Evolutionary conservation across 2,888 invertebrate species (phyloP), one percentile per base, ranked within the genome.

Genomic region (Antheraea yamamai): DNA sequence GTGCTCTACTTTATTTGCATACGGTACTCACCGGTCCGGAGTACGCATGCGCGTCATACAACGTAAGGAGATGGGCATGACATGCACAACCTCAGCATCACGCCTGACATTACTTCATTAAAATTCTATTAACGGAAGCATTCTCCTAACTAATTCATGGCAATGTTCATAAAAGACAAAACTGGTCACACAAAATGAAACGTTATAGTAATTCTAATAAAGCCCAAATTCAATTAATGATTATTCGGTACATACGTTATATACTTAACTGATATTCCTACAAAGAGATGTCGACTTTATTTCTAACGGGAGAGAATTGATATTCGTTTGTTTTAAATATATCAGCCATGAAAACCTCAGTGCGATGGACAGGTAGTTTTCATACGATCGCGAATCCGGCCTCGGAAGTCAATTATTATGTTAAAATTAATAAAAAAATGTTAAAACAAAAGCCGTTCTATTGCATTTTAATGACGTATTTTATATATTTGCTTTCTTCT

Each of bases 41-140:
- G 84, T 83, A 82, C 85, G 86, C 88, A 88, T 84, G 87, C 89
- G 89, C 91, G 90, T 89, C 85, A 83, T 87, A 88, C 84, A 90
- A 91, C 91, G 89, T 92, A 92, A 92, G 89, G 89, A 91, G 94
- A 92, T 90, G 91, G 90, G 90, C 94, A 94, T 94, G 94, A 95
- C 94, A 90, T 88, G 94, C 94, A 94, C 88, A 91, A 92, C 91
- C 86, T 87, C 88, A 84, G 82, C 84, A 80, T 78, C 79, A 75
- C 80, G 82, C 87, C 93, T 91, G 90, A 92, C 94, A 93, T 93
- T 93, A 92, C 92, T 95, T 95, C 94, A 94, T 95, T 94, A 95
- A 94, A 93, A 93, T 93, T 94, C 94, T 95, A 95, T 94, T 95
- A 95, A 91, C 93, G 88, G 93, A 92, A 93, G 94, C 94, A 93